phyloP scores from a whole-genome alignment of 2,888 invertebrate species.

The Megamerina dolium region DNA sequence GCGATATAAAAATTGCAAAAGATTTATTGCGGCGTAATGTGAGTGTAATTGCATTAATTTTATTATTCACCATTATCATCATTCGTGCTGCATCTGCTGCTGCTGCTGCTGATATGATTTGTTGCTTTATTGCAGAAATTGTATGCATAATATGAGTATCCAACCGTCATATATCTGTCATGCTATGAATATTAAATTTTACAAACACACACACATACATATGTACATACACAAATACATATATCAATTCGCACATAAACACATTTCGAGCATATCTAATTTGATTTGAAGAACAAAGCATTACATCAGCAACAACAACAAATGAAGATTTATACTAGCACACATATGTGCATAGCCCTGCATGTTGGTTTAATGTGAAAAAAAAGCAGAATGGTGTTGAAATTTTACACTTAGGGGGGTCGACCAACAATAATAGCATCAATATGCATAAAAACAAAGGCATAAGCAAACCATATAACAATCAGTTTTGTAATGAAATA shows the following conservation, averaged over 20 bases:
- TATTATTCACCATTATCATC: slow-evolving; percentile 6
- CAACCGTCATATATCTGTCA: background rate
- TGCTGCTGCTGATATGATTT: background rate
- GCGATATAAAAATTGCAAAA: slow-evolving; percentile 4
- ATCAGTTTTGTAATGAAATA: no score
- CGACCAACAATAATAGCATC: background rate
- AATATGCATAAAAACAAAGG: no score
- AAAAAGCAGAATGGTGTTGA: slow-evolving; percentile 19
- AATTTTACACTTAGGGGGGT: slow-evolving; percentile 21
- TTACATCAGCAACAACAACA: no score
- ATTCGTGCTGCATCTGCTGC: background rate
- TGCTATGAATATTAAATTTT: slow-evolving; percentile 13
- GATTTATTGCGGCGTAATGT: slow-evolving; percentile 22
- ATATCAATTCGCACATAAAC: background rate
- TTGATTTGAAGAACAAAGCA: no score
- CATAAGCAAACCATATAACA: no score
- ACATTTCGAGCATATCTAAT: slow-evolving; percentile 2
- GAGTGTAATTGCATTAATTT: slow-evolving; percentile 29
- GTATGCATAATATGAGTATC: no score
- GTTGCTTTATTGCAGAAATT: no score
- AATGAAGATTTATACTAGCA: no score
- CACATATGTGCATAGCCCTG: no score
- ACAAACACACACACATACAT: background rate
- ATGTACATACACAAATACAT: background rate
- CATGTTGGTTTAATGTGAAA: slow-evolving; percentile 6